Base-by-base conservation (phyloP, 2,888 invertebrate genomes). In the Ferrisia virgata region DNA sequence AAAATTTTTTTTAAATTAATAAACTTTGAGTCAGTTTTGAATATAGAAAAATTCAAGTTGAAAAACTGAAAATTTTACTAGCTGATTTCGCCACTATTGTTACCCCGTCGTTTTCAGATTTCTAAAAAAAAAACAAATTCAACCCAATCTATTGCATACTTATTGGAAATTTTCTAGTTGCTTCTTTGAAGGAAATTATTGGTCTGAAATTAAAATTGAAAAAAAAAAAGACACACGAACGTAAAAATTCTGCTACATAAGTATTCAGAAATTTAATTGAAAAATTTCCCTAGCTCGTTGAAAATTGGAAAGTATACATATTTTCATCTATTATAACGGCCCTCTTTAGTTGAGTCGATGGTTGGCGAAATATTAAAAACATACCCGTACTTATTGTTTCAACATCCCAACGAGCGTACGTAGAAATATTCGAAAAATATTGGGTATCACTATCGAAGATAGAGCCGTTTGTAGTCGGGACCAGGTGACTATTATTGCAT, bases 401-500 rank as follows among this genome's bases (percentile, higher is more conserved):
- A 53, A 53, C 53, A 22, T 22, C 6, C n/a, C 22, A 18, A 53
- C 53, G 53, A 53, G 18, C 22, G 53, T 53, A 22, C n/a, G 47
- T 40, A 40, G 31, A n/a, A 33, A 58, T 18, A 36, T 58, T 33
- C 9, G 33, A 58, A 58, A 81, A 81, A 81, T 58, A 81, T 81
- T 81, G 81, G 81, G 31, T 81, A 81, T 36, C 58, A 81, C 53
- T 81, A 58, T 58, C 33, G 81, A 58, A 81, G 53, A 81, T 81
- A 58, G 47, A 81, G 81, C 81, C 58, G 36, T 81, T 81, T 81
- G 81, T 36, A 81, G 81, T 81, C 81, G 81, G 25, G 36, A 58
- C 81, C 81, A 53, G 81, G 81, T 81, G 81, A 81, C 81, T 47
- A 81, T 81, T 81, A 81, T 81, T 81, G 81, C 81, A 81, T 81